A percentile compares a stretch with the other conserved stretches of the same genome.
These are phyloP conservation scores for Promerops cafer DNA, from an alignment of 2,113 vertebrate species.

Conservation along the genomic window DNA sequence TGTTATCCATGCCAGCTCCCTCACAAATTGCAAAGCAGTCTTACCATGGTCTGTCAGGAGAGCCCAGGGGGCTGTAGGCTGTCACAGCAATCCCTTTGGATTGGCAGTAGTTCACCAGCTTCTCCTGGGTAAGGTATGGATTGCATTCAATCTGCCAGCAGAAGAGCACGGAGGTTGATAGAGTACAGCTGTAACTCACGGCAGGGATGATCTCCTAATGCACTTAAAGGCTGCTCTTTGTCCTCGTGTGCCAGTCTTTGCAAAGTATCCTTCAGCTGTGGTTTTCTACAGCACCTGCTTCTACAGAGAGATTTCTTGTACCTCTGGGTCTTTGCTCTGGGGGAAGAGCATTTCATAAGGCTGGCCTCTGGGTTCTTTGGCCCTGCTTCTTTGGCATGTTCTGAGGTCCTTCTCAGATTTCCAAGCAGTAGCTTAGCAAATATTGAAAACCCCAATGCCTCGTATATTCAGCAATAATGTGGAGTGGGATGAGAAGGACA, in stretches of 20 bases:
- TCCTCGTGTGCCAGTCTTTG: neutral
- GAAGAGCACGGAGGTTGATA: neutral
- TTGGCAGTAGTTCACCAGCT: slow-evolving; percentile 84
- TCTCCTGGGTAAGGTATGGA: slow-evolving; percentile 90
- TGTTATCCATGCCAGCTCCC: neutral
- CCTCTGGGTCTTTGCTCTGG: neutral
- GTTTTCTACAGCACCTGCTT: neutral
- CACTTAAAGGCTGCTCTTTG: neutral
- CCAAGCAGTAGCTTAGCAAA: neutral
- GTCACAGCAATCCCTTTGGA: slow-evolving; percentile 87
- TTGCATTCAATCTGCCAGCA: slow-evolving; percentile 84
- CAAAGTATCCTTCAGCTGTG: accelerated
- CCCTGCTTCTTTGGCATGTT: neutral
- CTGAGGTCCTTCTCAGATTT: neutral
- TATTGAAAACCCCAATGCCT: neutral
- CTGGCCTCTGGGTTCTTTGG: neutral
- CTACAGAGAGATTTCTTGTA: neutral
- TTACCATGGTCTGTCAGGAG: slow-evolving; percentile 91
- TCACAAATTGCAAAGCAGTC: neutral
- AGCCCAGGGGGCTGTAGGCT: slow-evolving; percentile 91
- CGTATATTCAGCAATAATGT: neutral
- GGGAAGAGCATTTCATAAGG: neutral
- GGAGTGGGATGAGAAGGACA: neutral
- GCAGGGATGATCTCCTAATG: neutral
- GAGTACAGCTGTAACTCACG: neutral